Evolutionary conservation across 2,888 invertebrate genomes (phyloP).

Genomic region (Acronicta psi): DNA sequence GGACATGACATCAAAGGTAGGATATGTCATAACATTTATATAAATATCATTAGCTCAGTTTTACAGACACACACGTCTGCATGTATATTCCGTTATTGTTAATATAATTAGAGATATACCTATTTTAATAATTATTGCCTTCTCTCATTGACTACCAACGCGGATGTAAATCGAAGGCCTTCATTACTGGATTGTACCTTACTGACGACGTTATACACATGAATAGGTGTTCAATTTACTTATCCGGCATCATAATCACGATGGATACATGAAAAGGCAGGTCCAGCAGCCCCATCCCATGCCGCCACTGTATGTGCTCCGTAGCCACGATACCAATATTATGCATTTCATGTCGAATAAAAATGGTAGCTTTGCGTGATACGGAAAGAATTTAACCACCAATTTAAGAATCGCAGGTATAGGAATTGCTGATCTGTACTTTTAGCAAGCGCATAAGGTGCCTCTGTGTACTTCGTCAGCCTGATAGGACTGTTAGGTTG

Average conservation of each 20-base stretch:
- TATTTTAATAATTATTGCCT: neutral
- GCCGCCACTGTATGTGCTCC: neutral
- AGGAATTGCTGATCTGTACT: too few species aligned
- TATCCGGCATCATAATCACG: constrained; percentile 3
- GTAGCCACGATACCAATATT: too few species aligned
- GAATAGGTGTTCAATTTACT: constrained; percentile 10
- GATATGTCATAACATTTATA: too few species aligned
- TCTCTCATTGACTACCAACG: constrained; percentile 5
- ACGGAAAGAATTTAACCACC: too few species aligned
- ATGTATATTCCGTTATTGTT: constrained; percentile 18
- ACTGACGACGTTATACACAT: constrained; percentile 9
- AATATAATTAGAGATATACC: constrained; percentile 9
- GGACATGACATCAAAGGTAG: too few species aligned
- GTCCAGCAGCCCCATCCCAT: constrained; percentile 12
- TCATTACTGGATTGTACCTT: constrained; percentile 24
- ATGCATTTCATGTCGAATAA: too few species aligned
- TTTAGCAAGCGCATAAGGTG: too few species aligned
- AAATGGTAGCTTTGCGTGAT: too few species aligned
- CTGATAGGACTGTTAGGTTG: too few species aligned
- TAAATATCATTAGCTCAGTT: neutral
- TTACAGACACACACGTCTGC: constrained; percentile 2
- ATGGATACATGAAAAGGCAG: neutral
- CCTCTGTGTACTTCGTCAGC: too few species aligned
- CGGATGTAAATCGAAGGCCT: constrained; percentile 29
- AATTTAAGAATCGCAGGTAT: too few species aligned